phyloP scores from a whole-genome alignment of 2,797 vertebrate genomes.

The Enteromius unitaeniatus region DNA sequence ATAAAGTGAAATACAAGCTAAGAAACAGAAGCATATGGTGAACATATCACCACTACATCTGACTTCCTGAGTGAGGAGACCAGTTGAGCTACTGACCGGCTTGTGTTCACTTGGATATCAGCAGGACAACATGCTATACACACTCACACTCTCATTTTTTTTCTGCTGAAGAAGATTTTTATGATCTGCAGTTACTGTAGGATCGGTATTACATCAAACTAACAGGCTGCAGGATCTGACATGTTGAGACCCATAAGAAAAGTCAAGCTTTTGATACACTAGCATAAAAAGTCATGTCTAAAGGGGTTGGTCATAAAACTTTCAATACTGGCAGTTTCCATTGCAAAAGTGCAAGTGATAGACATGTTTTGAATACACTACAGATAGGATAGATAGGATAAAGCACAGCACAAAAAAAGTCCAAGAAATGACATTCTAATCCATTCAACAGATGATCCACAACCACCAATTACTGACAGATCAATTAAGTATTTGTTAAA shows the following conservation, averaged over 20 bases:
- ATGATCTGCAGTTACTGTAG: background rate
- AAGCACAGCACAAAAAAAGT: background rate
- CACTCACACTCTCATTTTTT: background rate
- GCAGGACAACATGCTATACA: background rate
- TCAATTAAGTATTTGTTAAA: background rate
- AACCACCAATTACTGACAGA: background rate
- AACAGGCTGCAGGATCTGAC: constrained; percentile 1
- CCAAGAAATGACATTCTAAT: background rate
- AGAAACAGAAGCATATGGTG: background rate
- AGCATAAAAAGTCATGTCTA: background rate
- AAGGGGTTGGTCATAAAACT: background rate
- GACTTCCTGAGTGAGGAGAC: background rate
- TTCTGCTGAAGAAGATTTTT: background rate
- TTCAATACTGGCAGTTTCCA: background rate
- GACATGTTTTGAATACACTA: background rate
- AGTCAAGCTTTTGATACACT: background rate
- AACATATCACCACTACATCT: background rate
- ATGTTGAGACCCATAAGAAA: background rate
- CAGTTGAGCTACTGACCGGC: background rate
- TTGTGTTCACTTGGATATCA: background rate
- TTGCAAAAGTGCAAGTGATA: background rate
- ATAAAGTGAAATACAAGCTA: background rate
- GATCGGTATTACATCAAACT: constrained; percentile 7
- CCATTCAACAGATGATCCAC: background rate
- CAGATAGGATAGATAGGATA: background rate